phyloP scores from a whole-genome alignment of 2,797 vertebrate genomes.

The Gorsachius magnificus region DNA sequence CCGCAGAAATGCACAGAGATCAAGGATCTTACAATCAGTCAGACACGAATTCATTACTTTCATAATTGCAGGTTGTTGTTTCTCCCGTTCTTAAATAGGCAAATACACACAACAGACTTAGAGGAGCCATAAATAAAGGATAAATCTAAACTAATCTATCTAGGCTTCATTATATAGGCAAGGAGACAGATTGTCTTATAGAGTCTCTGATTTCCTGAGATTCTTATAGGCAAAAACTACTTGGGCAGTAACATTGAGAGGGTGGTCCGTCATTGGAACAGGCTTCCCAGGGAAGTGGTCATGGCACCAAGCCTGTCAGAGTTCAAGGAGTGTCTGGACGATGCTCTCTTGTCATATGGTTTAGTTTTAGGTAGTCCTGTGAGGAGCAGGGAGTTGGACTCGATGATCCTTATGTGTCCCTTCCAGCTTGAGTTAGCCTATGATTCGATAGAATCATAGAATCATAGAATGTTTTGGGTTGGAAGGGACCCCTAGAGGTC shows the following conservation, averaged over 20 bases:
- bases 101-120: background rate
- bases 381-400: background rate
- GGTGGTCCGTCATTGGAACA: background rate
- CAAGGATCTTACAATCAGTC: background rate
- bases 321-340: background rate
- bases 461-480: too few relatives aligned
- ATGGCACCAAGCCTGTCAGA: background rate
- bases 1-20: background rate
- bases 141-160: background rate
- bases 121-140: background rate
- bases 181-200: background rate
- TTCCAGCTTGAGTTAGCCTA: background rate
- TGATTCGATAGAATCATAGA: too few relatives aligned
- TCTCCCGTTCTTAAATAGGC: background rate
- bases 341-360: background rate
- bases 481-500: too few relatives aligned
- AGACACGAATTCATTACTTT: background rate
- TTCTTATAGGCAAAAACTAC: background rate
- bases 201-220: background rate
- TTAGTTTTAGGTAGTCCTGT: background rate
- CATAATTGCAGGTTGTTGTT: background rate
- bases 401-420: background rate
- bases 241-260: background rate
- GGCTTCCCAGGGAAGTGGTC: background rate
- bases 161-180: background rate